A percentile compares a stretch with the other conserved stretches of the same genome.
Evolutionary conservation across 2,797 vertebrate species (phyloP).

Genomic region (Crocodylus rhombifer): DNA sequence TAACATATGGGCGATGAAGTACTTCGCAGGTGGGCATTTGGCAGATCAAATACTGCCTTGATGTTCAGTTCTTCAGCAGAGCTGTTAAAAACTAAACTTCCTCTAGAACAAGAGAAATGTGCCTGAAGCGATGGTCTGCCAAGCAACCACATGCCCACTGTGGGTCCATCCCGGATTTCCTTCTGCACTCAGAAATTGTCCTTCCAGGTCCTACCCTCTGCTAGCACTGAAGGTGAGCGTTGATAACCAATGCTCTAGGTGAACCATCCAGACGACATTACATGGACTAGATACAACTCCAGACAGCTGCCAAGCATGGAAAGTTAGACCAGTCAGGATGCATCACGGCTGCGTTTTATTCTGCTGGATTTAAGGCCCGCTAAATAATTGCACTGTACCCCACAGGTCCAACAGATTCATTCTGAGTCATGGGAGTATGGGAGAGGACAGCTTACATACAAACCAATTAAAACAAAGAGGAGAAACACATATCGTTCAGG

Average conservation of each 20-base stretch:
- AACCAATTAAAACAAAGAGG: neutral
- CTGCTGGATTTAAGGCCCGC: neutral
- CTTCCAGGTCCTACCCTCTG: neutral
- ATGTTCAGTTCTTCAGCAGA: slow-evolving; percentile 44
- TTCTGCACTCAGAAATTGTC: accelerated
- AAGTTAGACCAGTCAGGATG: neutral
- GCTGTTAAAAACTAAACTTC: slow-evolving; percentile 23
- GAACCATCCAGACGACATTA: neutral
- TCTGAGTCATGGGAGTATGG: neutral
- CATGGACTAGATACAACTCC: neutral
- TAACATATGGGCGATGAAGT: neutral
- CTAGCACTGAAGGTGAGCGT: accelerated
- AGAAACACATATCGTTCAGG: neutral
- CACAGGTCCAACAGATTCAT: neutral
- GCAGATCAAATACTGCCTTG: slow-evolving; percentile 44
- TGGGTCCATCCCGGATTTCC: neutral
- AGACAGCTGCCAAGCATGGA: neutral
- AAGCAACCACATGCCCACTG: neutral
- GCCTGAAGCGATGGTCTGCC: neutral
- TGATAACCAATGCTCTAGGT: neutral
- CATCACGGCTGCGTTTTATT: neutral
- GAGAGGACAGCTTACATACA: neutral
- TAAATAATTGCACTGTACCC: neutral
- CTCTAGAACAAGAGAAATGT: neutral
- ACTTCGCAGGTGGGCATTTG: slow-evolving; percentile 15